Base-by-base conservation (phyloP, 2,113 vertebrate species). In the Oryzias javanicus region DNA sequence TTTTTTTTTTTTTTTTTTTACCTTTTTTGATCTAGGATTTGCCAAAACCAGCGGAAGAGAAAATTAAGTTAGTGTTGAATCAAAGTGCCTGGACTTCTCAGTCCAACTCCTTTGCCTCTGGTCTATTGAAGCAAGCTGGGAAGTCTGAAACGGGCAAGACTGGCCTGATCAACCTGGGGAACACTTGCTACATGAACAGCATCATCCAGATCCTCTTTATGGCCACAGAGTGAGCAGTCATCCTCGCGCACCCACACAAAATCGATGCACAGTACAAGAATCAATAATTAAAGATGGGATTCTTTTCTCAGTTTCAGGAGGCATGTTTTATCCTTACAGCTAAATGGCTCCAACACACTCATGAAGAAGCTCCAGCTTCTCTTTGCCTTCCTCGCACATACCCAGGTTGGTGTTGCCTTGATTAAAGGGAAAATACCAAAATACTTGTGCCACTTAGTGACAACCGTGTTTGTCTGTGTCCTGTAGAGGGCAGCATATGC, bases 21-120 rank as follows among this genome's bases (percentile, higher is more conserved):
- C 41, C 14, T 29, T 41, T 16, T 14, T 14, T 19, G 4, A 17
- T 16, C 8, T 25, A 98, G 96, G 95, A 96, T 74, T 89, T 98
- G 61, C 94, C 95, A 60, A 97, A 95, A 82, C 97, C 96, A 27
- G 85, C 70, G 77, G 97, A 99, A 86, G 96, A 98, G 54, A 96
- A 98, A 83, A 96, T 99, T 64, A 97, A 97, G 77, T 72, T 94
- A 78, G 92, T 96, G 82, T 90, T 99, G 81, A 97, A 88, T 91
- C 96, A 97, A 93, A 98, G 96, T 93, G 97, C 97, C 80, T 99
- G 97, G 97, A 98, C 97, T 14, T 99, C 97, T 55, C 96, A 98
- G 79, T 94, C 95, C 71, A 96, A 92, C 90, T 94, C 94, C 29
- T 93, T 96, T 82, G 93, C 93, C 42, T 93, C 94, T 53, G 95